These are phyloP conservation scores for Piaya cayana DNA, from an alignment of 2,113 vertebrate genomes.

Conservation along the genomic window DNA sequence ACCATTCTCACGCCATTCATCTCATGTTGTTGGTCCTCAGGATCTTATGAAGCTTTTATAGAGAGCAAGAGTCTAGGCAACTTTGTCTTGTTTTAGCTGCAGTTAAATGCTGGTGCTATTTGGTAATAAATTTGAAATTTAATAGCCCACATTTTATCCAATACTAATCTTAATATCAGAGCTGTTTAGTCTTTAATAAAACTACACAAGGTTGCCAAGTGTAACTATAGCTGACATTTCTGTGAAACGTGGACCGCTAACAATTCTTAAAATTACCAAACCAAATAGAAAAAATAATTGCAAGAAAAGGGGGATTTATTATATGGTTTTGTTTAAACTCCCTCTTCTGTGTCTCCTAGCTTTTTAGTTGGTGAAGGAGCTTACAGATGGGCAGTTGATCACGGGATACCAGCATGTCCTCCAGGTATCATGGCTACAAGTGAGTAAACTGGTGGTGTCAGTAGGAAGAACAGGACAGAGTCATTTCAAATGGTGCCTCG, in stretches of 20 bases:
- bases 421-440: slow-evolving; percentile 97
- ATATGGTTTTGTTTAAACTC: slow-evolving; percentile 66
- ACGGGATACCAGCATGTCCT: slow-evolving; percentile 93
- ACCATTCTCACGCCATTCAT: not conserved
- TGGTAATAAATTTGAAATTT: not conserved
- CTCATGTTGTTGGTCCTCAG: not conserved
- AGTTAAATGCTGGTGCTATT: slow-evolving; percentile 7
- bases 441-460: slow-evolving; percentile 82
- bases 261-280: slow-evolving; percentile 1
- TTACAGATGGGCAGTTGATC: slow-evolving; percentile 94
- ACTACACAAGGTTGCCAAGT: not conserved
- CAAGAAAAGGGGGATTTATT: slow-evolving; percentile 56
- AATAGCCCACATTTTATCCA: not conserved
- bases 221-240: slow-evolving; percentile 1
- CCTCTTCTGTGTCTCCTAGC: slow-evolving; percentile 78
- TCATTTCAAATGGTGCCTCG: slow-evolving; percentile 27
- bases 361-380: slow-evolving; percentile 98
- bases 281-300: slow-evolving; percentile 39
- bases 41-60: not conserved
- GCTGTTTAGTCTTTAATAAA: not conserved
- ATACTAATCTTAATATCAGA: not conserved
- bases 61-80: not conserved
- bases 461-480: slow-evolving; percentile 65
- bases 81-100: not conserved
- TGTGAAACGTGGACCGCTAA: slow-evolving; percentile 9